Evolutionary conservation across 2,797 vertebrate genomes (phyloP).

Genomic region (Helarctos malayanus): DNA sequence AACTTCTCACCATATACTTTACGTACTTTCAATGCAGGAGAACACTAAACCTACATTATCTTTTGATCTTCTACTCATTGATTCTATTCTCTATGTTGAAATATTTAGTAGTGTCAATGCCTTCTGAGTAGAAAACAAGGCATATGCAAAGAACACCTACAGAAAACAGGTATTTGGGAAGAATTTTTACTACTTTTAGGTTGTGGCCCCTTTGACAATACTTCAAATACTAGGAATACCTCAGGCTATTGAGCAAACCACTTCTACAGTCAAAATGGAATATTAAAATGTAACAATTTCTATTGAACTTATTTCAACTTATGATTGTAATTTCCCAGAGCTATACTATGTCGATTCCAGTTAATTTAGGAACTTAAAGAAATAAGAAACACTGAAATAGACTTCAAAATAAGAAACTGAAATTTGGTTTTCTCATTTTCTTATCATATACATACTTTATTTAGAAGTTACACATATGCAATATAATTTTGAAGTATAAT

Average conservation of each 20-base stretch:
- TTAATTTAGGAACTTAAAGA: not conserved
- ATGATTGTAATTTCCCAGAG: not conserved
- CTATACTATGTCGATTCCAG: not conserved
- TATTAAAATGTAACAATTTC: constrained; percentile 12
- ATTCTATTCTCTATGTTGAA: not conserved
- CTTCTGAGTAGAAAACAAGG: not conserved
- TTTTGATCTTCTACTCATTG: not conserved
- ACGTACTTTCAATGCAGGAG: not conserved
- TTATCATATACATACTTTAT: not conserved
- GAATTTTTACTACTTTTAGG: not conserved
- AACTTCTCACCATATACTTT: not conserved
- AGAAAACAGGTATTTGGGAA: not conserved
- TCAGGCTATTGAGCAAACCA: not conserved
- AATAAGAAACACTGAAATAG: not conserved
- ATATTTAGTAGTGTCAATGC: not conserved
- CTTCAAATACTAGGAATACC: not conserved
- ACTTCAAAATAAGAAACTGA: not conserved
- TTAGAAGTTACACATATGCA: not conserved
- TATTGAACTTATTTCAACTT: not conserved
- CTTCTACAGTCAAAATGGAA: not conserved
- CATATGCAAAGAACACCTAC: not conserved
- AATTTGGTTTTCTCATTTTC: not conserved
- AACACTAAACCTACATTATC: not conserved
- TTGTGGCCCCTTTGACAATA: not conserved
- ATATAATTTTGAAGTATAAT: not conserved